A percentile compares a stretch with the other conserved stretches of the same genome.
phyloP scores from a whole-genome alignment of 2,113 vertebrate genomes.

The Oriolus oriolus region DNA sequence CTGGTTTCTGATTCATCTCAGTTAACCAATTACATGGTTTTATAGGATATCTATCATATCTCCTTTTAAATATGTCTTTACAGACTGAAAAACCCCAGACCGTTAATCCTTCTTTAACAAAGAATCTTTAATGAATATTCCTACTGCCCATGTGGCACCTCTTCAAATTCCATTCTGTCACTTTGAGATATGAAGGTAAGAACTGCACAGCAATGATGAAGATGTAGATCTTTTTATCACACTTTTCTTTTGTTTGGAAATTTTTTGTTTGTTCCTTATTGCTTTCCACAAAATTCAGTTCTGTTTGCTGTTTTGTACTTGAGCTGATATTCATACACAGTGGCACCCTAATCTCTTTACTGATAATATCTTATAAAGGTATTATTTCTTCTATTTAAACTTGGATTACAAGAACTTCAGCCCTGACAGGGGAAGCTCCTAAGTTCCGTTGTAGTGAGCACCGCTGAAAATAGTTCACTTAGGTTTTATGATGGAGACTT shows the following conservation, averaged over 20 bases:
- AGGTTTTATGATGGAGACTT: neutral
- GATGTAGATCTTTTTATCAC: neutral
- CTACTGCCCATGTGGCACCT: rapidly evolving
- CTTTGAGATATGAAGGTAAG: neutral
- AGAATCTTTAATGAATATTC: neutral
- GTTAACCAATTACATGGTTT: neutral
- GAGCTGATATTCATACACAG: neutral
- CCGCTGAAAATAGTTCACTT: neutral
- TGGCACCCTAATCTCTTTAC: neutral
- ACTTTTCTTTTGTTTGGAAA: neutral
- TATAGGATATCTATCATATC: neutral
- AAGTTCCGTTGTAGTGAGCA: neutral
- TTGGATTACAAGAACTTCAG: neutral
- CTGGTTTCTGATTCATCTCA: neutral
- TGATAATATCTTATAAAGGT: neutral
- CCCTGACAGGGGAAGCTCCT: neutral
- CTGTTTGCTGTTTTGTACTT: neutral
- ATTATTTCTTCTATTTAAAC: neutral
- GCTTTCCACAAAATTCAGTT: neutral
- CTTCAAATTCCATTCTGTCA: neutral
- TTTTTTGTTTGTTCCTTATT: neutral
- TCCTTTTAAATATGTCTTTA: neutral
- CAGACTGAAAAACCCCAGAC: neutral
- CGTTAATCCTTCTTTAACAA: neutral
- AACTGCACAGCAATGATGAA: neutral